Conservation (phyloP, 2,797 vertebrate genomes). For the Sebastes hopkinsi region DNA sequence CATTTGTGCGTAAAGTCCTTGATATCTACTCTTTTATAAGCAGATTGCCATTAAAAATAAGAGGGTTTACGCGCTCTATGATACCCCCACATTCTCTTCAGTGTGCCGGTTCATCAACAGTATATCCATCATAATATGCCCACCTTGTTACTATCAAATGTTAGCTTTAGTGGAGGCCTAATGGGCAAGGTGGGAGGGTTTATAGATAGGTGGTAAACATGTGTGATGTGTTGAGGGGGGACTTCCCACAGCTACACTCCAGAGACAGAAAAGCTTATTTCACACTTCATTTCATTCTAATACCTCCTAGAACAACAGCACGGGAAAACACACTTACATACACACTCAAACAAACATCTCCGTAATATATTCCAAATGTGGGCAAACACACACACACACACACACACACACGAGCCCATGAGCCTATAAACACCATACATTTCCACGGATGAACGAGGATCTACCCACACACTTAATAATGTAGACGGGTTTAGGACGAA, state of each 20-base stretch:
- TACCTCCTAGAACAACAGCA: constrained; percentile 78
- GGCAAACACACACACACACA: not conserved
- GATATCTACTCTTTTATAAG: not conserved
- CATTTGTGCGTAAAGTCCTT: not conserved
- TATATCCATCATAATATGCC: constrained; percentile 11
- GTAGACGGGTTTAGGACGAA: not conserved
- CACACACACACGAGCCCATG: not conserved
- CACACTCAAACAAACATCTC: constrained; percentile 32
- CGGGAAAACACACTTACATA: constrained; percentile 27
- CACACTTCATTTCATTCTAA: constrained; percentile 86
- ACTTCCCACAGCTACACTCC: constrained; percentile 78
- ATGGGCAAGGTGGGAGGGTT: constrained; percentile 42
- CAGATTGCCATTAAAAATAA: not conserved
- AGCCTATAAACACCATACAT: constrained; percentile 2
- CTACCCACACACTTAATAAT: not conserved
- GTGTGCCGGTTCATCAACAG: not conserved
- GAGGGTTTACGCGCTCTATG: not conserved
- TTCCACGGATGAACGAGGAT: constrained; percentile 1
- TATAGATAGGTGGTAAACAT: constrained; percentile 60
- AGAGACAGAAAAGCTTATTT: constrained; percentile 86
- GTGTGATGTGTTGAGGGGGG: constrained; percentile 72
- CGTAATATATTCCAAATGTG: constrained; percentile 35
- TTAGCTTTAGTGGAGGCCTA: constrained; percentile 32
- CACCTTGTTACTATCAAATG: constrained; percentile 28
- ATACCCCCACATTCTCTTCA: not conserved